Evolutionary conservation across 2,888 invertebrate species (phyloP), one percentile per base, ranked within the genome.

Genomic region (Malthinus seriepunctatus): DNA sequence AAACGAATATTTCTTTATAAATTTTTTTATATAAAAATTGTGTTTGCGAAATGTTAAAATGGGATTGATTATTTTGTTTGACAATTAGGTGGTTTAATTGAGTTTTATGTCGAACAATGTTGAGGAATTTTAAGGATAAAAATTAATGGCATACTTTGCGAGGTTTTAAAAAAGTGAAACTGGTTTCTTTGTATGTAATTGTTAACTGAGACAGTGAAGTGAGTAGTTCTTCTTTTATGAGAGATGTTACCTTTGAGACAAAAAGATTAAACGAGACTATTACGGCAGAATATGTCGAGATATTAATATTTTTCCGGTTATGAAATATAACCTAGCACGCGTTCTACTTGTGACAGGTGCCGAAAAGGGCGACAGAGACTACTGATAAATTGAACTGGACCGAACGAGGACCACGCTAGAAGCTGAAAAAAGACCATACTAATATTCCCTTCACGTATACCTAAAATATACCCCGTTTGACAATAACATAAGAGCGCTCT

Each of bases 381-480:
- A 66, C 72, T 77, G 75, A 77, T 76, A 77, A 77, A 77, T 77
- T 77, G 76, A 73, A 72, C 68, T 72, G 73, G 73, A 75, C 73
- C 66, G 66, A 64, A 63, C 56, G 63, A 63, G 64, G 63, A 59
- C 62, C 57, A 60, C 56, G 60, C 56, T 56, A 63, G 60, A 56
- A 62, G 59, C 63, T 65, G 53, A 60, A 63, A 65, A 64, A 65
- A 63, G 64, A 64, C 52, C 60, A 57, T 31, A 61, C 71, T 69
- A 69, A 69, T 69, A 76, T 76, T 76, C 76, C 71, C 74, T 76
- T 69, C 75, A 76, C 76, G 75, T 75, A 69, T 63, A 66, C 68
- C 67, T 71, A 74, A 73, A 74, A 75, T 74, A 69, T 72, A 74
- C 71, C 70, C 69, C 70, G 69, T 67, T 65, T 64, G 70, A 69